These are phyloP conservation scores for Agrypnus murinus DNA, from an alignment of 2,888 invertebrate species.

Conservation along the genomic window DNA sequence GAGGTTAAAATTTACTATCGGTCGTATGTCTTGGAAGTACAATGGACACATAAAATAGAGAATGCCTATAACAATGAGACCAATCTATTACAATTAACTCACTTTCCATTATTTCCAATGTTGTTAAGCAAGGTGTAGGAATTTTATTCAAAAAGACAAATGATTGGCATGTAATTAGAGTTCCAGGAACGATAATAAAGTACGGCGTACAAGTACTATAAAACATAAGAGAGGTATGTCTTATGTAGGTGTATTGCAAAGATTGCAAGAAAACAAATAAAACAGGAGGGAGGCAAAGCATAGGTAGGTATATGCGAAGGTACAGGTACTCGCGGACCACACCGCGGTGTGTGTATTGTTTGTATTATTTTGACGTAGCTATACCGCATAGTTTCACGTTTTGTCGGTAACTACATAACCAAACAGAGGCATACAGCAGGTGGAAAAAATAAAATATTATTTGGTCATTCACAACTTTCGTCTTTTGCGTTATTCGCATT, in stretches of 20 bases:
- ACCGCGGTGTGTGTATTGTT: slow-evolving; percentile 51
- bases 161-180: slow-evolving; percentile 50
- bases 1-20: slow-evolving; percentile 31
- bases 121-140: slow-evolving; percentile 40
- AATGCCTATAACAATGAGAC: slow-evolving; percentile 37
- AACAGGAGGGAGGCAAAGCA: slow-evolving; percentile 41
- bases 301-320: slow-evolving; percentile 37
- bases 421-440: slow-evolving; percentile 52
- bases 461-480: slow-evolving; percentile 44
- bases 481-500: too few relatives aligned
- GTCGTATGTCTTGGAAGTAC: slow-evolving; percentile 38
- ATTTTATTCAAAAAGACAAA: slow-evolving; percentile 48
- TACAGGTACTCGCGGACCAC: slow-evolving; percentile 49
- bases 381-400: slow-evolving; percentile 58
- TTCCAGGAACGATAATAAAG: slow-evolving; percentile 50
- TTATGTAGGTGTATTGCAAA: slow-evolving; percentile 48
- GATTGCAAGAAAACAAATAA: slow-evolving; percentile 46
- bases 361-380: slow-evolving; percentile 56
- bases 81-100: slow-evolving; percentile 43
- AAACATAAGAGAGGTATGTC: slow-evolving; percentile 47
- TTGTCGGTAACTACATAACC: slow-evolving; percentile 59
- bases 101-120: slow-evolving; percentile 39
- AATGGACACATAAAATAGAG: slow-evolving; percentile 38
- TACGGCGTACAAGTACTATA: slow-evolving; percentile 47
- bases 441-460: slow-evolving; percentile 49